A percentile compares a stretch with the other conserved stretches of the same genome.
Evolutionary conservation across 2,797 vertebrate species (phyloP).

Genomic region (Catostomus latipinnis): DNA sequence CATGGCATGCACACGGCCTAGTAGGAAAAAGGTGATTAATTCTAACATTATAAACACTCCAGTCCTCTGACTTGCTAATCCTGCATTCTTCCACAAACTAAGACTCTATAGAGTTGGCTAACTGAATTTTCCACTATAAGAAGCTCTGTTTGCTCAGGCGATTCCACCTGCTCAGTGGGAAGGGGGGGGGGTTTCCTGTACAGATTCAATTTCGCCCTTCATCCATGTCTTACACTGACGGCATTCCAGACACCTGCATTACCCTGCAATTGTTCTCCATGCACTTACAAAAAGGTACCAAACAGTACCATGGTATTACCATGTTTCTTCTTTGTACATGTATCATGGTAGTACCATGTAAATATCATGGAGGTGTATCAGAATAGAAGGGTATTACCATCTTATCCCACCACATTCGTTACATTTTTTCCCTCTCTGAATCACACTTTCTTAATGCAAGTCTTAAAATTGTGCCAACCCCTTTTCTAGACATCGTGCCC

Average conservation of each 20-base stretch:
- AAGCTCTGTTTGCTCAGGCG: constrained; percentile 12
- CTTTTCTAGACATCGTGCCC: not conserved
- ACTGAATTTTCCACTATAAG: constrained; percentile 67
- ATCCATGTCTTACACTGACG: not conserved
- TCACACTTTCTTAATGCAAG: too few species aligned
- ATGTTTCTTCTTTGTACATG: not conserved
- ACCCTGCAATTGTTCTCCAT: not conserved
- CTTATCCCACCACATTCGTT: not conserved
- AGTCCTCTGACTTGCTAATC: constrained; percentile 77
- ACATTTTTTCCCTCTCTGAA: too few species aligned
- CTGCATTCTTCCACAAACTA: constrained; percentile 54
- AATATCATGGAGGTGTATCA: not conserved
- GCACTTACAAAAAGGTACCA: not conserved
- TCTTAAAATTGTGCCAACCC: constrained; percentile 6
- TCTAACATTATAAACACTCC: constrained; percentile 70
- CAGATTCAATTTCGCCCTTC: constrained; percentile 24
- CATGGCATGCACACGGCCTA: not conserved
- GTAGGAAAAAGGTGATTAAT: constrained; percentile 54
- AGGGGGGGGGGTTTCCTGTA: not conserved
- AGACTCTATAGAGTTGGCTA: constrained; percentile 63
- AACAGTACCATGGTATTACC: not conserved
- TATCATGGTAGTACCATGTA: not conserved
- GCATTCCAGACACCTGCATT: constrained; percentile 20
- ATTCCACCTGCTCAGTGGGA: constrained; percentile 45
- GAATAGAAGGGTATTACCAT: not conserved